These are phyloP conservation scores for Neocrepidodera transversa DNA, from an alignment of 2,888 invertebrate genomes.

Conservation along the genomic window DNA sequence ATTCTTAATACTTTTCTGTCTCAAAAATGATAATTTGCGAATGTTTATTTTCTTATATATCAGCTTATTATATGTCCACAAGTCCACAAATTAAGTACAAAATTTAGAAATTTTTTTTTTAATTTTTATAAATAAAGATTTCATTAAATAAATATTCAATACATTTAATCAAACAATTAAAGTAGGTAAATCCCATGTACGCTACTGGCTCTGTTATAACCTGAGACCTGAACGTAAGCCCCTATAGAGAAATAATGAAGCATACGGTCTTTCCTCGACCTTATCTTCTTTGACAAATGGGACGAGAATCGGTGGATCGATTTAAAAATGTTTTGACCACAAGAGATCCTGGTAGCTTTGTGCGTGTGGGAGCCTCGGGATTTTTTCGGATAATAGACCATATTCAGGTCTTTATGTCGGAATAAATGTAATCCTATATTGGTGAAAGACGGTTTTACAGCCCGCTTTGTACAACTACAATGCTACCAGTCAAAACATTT, in stretches of 20 bases:
- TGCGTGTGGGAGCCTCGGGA: conserved; percentile 52
- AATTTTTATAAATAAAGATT: no score
- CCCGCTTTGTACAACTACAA: conserved; percentile 42
- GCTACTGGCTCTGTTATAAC: conserved; percentile 46
- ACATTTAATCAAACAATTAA: no score
- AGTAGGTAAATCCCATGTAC: no score
- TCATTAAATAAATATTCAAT: no score
- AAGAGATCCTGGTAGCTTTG: conserved; percentile 54
- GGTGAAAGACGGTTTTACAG: conserved; percentile 50
- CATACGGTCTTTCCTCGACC: conserved; percentile 24
- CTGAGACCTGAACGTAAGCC: conserved; percentile 42
- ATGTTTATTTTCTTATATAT: no score
- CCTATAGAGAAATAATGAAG: conserved; percentile 26
- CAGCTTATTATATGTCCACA: no score
- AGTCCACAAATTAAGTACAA: no score
- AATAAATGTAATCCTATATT: conserved; percentile 58
- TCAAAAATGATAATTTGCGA: no score
- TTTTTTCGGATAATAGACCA: conserved; percentile 58
- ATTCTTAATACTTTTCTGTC: no score
- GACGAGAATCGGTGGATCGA: conserved; percentile 49
- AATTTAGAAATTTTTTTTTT: no score
- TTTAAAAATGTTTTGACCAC: conserved; percentile 60
- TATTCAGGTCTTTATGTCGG: conserved; percentile 55
- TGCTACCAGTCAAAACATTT: conserved; percentile 50
- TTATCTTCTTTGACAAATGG: conserved; percentile 22